phyloP scores from a whole-genome alignment of 2,113 vertebrate genomes.

The Albula glossodonta region DNA sequence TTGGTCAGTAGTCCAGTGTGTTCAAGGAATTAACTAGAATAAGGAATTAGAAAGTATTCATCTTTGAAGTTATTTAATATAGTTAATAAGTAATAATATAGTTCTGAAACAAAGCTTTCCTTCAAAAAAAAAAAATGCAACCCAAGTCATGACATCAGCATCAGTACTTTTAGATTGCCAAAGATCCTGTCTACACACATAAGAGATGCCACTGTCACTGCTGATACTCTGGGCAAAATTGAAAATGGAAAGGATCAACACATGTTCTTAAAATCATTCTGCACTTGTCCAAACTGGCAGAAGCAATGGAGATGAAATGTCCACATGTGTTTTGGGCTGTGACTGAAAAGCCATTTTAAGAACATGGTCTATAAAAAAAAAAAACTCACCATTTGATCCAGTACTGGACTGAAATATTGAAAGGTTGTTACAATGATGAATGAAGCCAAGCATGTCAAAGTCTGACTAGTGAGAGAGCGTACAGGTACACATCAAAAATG shows the following conservation, averaged over 20 bases:
- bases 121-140: conserved; percentile 17
- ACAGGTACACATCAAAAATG: not conserved
- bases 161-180: conserved; percentile 29
- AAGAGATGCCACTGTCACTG: not conserved
- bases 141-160: conserved; percentile 17
- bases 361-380: not conserved
- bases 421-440: not conserved
- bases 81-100: not conserved
- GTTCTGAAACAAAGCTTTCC: not conserved
- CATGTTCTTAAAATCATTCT: not conserved
- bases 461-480: not conserved
- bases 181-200: not conserved
- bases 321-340: not conserved
- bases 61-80: conserved; percentile 13
- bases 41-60: conserved; percentile 5
- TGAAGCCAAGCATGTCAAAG: conserved; percentile 8
- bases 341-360: not conserved
- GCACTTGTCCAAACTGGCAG: not conserved
- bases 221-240: no score
- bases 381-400: not conserved
- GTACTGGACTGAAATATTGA: not conserved
- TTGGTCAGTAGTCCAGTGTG: conserved; percentile 56
- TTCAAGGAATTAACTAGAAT: conserved; percentile 41
- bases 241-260: not conserved
- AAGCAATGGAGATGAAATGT: not conserved